Conservation (phyloP, 2,888 invertebrate species). For the Polymixis flavicincta region DNA sequence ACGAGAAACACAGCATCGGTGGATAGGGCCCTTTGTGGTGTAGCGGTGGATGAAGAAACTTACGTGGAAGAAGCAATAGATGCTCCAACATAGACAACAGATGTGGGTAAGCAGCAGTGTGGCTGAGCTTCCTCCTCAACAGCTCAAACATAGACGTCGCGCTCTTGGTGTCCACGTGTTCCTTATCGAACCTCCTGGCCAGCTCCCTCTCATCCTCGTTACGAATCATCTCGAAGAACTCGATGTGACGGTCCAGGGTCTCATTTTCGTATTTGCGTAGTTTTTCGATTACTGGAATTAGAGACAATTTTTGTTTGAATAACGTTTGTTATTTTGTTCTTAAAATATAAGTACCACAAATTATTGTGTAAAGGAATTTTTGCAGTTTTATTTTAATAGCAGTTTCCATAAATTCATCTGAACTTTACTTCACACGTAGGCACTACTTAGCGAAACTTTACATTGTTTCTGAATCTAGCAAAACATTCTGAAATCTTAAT, state of each 20-base stretch:
- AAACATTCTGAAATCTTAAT: no score
- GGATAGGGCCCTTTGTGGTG: no score
- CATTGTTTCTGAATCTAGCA: not conserved
- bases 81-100: constrained; percentile 97
- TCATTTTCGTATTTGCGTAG: constrained; percentile 97
- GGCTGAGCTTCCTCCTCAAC: constrained; percentile 96
- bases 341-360: not conserved
- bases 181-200: constrained; percentile 96
- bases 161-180: constrained; percentile 98
- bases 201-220: constrained; percentile 99
- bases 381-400: not conserved
- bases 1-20: no score
- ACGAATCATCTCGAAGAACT: constrained; percentile 99
- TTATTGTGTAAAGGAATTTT: not conserved
- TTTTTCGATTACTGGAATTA: constrained; percentile 95
- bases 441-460: not conserved
- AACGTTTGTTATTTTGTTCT: not conserved
- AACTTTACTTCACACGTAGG: not conserved
- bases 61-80: constrained; percentile 94
- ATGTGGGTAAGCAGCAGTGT: constrained; percentile 98
- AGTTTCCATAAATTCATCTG: not conserved
- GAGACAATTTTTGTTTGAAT: not conserved
- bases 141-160: constrained; percentile 98
- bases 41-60: constrained; percentile 41
- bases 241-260: constrained; percentile 98